phyloP scores from a whole-genome alignment of 1,140 invertebrate species.

The Drosophila ananassae region DNA sequence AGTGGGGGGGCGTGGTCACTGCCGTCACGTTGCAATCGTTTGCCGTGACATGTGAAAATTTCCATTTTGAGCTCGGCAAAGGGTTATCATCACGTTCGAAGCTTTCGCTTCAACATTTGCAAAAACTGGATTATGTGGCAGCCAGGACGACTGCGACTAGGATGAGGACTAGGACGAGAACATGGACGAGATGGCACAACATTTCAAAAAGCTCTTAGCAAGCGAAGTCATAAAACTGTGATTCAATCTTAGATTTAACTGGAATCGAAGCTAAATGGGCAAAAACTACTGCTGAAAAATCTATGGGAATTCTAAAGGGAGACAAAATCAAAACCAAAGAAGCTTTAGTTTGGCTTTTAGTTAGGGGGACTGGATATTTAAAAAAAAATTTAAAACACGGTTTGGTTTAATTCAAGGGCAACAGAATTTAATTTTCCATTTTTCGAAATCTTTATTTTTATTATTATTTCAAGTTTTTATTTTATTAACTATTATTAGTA shows the following conservation, averaged over 20 bases:
- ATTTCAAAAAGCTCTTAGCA: slow-evolving; percentile 7
- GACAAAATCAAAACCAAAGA: background rate
- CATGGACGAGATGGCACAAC: background rate
- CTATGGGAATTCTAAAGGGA: background rate
- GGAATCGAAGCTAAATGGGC: slow-evolving; percentile 2
- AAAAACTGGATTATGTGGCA: slow-evolving; percentile 8
- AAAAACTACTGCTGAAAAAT: background rate
- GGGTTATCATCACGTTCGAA: slow-evolving; percentile 24
- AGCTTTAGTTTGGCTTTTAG: background rate
- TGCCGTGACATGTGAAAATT: slow-evolving; percentile 34
- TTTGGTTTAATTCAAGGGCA: background rate
- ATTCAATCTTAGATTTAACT: slow-evolving; percentile 16
- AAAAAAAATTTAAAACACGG: no score
- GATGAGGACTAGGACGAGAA: background rate
- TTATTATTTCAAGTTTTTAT: no score
- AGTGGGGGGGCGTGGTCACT: background rate
- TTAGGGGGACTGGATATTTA: background rate
- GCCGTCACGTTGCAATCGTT: slow-evolving; percentile 37
- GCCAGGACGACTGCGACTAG: slow-evolving; percentile 1
- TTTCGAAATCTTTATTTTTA: no score
- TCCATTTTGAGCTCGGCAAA: slow-evolving; percentile 15
- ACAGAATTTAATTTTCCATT: no score
- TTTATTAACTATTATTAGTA: no score
- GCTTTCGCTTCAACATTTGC: background rate
- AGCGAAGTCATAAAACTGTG: slow-evolving; percentile 14